Conservation (phyloP, 2,797 vertebrate genomes). For the Amazonetta brasiliensis region DNA sequence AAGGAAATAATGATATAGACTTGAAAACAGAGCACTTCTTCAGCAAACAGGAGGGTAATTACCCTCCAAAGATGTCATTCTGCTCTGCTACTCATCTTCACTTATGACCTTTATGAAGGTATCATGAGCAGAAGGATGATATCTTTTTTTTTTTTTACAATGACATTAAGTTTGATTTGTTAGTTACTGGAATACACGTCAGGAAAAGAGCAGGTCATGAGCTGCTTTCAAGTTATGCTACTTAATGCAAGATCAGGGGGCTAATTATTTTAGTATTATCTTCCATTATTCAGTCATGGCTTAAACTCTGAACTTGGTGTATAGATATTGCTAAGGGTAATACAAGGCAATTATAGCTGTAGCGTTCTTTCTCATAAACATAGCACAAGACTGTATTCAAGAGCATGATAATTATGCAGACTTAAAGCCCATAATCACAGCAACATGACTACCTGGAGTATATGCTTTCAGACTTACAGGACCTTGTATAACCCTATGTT, state of each 20-base stretch:
- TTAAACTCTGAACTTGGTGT: not conserved
- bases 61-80: not conserved
- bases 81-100: not conserved
- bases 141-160: not conserved
- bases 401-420: conserved; percentile 22
- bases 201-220: not conserved
- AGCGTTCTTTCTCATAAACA: conserved; percentile 27
- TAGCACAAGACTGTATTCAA: conserved; percentile 14
- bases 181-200: not conserved
- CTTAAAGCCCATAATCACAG: conserved; percentile 30
- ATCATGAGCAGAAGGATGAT: not conserved
- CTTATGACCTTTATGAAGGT: not conserved
- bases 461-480: not conserved
- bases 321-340: conserved; percentile 13
- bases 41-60: not conserved
- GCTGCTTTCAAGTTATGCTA: conserved; percentile 15
- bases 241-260: conserved; percentile 48
- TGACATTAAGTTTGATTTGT: not conserved
- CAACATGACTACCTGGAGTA: not conserved
- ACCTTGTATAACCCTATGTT: not conserved
- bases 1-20: not conserved
- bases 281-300: conserved; percentile 25
- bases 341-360: conserved; percentile 10
- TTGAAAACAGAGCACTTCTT: not conserved
- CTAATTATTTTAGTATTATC: conserved; percentile 53